phyloP scores from a whole-genome alignment of 64 coral and sea anemone genomes.

The Stylophora pistillata region DNA sequence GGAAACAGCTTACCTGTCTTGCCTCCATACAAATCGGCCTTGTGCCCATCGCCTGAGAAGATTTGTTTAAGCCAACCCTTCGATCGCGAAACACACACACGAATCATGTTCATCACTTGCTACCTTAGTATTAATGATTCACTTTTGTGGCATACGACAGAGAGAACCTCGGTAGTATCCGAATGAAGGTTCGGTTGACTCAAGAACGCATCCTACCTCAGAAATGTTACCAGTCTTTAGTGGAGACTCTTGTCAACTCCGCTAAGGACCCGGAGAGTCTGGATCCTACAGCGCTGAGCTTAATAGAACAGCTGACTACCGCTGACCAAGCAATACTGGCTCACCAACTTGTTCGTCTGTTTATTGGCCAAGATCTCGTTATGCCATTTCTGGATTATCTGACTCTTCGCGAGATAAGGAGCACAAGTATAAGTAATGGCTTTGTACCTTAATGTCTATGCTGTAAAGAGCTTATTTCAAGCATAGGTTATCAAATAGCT shows the following conservation, averaged over 20 bases:
- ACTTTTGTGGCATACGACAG: conserved; percentile 9
- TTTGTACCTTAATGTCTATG: too few relatives aligned
- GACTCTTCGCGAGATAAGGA: conserved; percentile 65
- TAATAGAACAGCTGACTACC: conserved; percentile 73
- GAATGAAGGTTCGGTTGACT: conserved; percentile 79
- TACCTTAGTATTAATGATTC: neutral
- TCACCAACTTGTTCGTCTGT: conserved; percentile 84
- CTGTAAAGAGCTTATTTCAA: too few relatives aligned
- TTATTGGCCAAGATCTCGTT: conserved; percentile 65
- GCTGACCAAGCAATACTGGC: conserved; percentile 75
- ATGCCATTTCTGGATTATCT: conserved; percentile 77
- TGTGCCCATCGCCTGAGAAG: neutral
- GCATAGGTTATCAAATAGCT: too few relatives aligned
- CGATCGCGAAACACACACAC: neutral
- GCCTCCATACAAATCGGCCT: too few relatives aligned
- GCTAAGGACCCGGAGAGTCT: conserved; percentile 10
- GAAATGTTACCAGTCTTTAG: conserved; percentile 65
- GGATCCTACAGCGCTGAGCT: conserved; percentile 36
- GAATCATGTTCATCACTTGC: neutral
- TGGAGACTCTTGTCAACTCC: conserved; percentile 76
- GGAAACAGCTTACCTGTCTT: too few relatives aligned
- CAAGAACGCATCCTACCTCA: conserved; percentile 82
- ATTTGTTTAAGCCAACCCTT: neutral
- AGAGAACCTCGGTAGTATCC: conserved; percentile 92
- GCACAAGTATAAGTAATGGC: conserved; percentile 56